A percentile compares a stretch with the other conserved stretches of the same genome.
Conservation (phyloP, 2,888 invertebrate species). For the Galeopsomyia nigrocyanea region DNA sequence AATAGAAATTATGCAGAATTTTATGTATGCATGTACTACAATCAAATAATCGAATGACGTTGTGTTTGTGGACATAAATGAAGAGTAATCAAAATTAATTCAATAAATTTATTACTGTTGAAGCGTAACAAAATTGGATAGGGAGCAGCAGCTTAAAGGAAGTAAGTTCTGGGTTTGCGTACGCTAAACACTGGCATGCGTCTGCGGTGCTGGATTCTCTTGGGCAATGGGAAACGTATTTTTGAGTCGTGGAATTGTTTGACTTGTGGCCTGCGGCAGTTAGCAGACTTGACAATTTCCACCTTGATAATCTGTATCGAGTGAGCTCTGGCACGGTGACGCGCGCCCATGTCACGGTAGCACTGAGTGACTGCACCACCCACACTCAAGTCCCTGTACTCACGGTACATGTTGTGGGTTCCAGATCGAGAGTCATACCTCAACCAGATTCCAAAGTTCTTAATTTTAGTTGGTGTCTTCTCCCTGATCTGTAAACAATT, state of each 20-base stretch:
- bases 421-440: conserved; percentile 99
- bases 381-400: conserved; percentile 96
- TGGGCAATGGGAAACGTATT: conserved; percentile 97
- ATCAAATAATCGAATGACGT: too few species aligned
- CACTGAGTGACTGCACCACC: conserved; percentile 99
- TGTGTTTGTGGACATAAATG: too few species aligned
- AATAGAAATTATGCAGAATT: too few species aligned
- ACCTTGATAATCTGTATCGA: conserved; percentile 98
- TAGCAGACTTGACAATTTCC: conserved; percentile 88
- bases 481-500: conserved; percentile 80
- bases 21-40: too few species aligned
- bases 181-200: conserved; percentile 89
- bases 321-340: conserved; percentile 96
- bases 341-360: conserved; percentile 90
- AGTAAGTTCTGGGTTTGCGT: conserved; percentile 85
- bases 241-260: conserved; percentile 99
- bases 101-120: too few species aligned
- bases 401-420: conserved; percentile 99
- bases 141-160: conserved; percentile 70
- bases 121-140: too few species aligned
- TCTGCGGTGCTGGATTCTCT: conserved; percentile 87
- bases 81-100: too few species aligned
- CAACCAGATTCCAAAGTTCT: conserved; percentile 99
- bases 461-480: conserved; percentile 93
- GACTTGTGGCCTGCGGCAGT: conserved; percentile 93